A percentile compares a stretch with the other conserved stretches of the same genome.
Evolutionary conservation across 2,888 invertebrate genomes (phyloP).

Genomic region (Aphrophora alni): DNA sequence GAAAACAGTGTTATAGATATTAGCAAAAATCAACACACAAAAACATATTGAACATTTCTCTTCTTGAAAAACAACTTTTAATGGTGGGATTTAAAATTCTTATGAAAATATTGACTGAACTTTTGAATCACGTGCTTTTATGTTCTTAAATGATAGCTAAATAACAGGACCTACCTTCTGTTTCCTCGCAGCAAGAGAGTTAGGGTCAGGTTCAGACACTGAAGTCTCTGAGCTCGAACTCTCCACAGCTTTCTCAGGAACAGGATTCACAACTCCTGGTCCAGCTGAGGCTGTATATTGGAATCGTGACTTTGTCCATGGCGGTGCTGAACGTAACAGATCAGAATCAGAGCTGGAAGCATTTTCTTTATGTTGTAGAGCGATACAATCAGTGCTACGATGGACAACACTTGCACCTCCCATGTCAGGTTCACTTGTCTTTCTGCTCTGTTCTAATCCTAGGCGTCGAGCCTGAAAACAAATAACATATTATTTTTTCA

Average conservation of each 20-base stretch:
- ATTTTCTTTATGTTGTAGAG: slow-evolving; percentile 61
- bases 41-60: too few relatives aligned
- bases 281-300: background rate
- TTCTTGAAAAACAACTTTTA: too few relatives aligned
- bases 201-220: slow-evolving; percentile 41
- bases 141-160: too few relatives aligned
- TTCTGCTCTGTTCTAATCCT: slow-evolving; percentile 59
- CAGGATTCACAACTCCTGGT: background rate
- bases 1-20: too few relatives aligned
- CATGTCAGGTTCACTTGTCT: slow-evolving; percentile 58
- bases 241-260: slow-evolving; percentile 4
- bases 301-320: slow-evolving; percentile 59
- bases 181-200: slow-evolving; percentile 69
- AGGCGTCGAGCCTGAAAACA: slow-evolving; percentile 64
- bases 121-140: too few relatives aligned
- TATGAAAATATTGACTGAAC: too few relatives aligned
- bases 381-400: slow-evolving; percentile 81
- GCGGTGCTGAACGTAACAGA: slow-evolving; percentile 64
- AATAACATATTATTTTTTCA: background rate
- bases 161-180: slow-evolving; percentile 62
- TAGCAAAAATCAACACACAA: too few relatives aligned
- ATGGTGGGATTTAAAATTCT: too few relatives aligned
- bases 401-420: slow-evolving; percentile 57
- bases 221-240: slow-evolving; percentile 29
- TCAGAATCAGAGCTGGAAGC: slow-evolving; percentile 67